phyloP scores from a whole-genome alignment of 2,113 vertebrate species.

The Rhizomys pruinosus region DNA sequence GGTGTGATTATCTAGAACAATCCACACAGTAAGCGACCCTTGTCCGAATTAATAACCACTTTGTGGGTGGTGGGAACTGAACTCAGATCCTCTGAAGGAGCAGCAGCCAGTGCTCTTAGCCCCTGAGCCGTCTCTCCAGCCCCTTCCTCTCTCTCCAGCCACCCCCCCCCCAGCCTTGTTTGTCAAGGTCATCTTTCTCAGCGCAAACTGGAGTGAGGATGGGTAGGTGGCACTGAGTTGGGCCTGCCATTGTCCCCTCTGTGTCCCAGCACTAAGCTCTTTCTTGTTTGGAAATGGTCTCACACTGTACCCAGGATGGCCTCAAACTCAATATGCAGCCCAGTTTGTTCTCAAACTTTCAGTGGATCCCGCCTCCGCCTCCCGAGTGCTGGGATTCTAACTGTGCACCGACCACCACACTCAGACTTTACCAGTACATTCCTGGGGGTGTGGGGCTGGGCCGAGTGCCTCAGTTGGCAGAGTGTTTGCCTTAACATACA shows the following conservation, averaged over 20 bases:
- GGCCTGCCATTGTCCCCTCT: background rate
- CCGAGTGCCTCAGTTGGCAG: background rate
- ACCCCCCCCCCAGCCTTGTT: no score
- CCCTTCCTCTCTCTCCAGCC: no score
- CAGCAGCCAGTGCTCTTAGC: no score
- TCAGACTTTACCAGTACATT: rapidly evolving
- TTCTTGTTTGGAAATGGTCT: background rate
- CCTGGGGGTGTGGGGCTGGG: background rate
- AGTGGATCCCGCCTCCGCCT: background rate
- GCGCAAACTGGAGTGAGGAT: background rate
- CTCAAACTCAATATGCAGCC: background rate
- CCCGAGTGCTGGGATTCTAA: background rate
- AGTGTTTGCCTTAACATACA: background rate
- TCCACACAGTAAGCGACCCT: background rate
- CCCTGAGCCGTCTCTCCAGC: no score
- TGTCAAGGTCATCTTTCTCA: background rate
- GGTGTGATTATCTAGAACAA: background rate
- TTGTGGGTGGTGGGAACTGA: no score
- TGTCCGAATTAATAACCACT: background rate
- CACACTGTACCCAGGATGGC: background rate
- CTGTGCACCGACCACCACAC: rapidly evolving
- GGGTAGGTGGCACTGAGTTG: background rate
- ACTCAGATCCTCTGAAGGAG: no score
- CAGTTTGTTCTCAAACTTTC: background rate
- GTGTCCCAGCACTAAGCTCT: background rate